Conservation (phyloP, 2,797 vertebrate species). For the Melanotaenia boesemani region DNA sequence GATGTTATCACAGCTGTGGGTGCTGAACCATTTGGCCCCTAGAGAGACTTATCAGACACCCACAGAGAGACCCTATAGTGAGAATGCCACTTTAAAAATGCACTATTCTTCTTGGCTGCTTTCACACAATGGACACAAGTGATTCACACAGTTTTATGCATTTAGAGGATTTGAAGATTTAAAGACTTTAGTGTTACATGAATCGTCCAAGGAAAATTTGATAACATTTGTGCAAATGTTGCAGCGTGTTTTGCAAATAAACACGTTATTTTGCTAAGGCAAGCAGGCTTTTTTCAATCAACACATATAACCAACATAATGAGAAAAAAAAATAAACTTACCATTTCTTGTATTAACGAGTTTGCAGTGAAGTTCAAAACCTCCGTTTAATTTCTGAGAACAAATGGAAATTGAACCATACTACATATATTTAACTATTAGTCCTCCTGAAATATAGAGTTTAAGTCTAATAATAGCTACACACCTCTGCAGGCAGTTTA, state of each 20-base stretch:
- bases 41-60: constrained; percentile 55
- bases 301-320: not conserved
- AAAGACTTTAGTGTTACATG: not conserved
- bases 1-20: constrained; percentile 85
- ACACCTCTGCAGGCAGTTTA: not conserved
- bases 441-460: too few species aligned
- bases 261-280: not conserved
- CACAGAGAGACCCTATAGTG: constrained; percentile 53
- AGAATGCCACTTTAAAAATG: constrained; percentile 51
- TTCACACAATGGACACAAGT: constrained; percentile 44
- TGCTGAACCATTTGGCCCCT: constrained; percentile 79
- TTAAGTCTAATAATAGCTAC: not conserved
- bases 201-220: not conserved
- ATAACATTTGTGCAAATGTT: not conserved
- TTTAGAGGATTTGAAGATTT: constrained; percentile 8
- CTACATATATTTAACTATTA: too few species aligned
- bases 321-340: constrained; percentile 34
- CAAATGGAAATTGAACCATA: not conserved
- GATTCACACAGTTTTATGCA: constrained; percentile 37
- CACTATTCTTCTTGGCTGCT: constrained; percentile 57
- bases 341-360: constrained; percentile 55
- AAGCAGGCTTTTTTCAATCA: not conserved
- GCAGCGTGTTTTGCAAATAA: not conserved
- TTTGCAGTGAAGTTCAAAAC: constrained; percentile 18
- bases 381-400: not conserved